phyloP scores from a whole-genome alignment of 2,113 vertebrate genomes.

The Antechinus stuartii region DNA sequence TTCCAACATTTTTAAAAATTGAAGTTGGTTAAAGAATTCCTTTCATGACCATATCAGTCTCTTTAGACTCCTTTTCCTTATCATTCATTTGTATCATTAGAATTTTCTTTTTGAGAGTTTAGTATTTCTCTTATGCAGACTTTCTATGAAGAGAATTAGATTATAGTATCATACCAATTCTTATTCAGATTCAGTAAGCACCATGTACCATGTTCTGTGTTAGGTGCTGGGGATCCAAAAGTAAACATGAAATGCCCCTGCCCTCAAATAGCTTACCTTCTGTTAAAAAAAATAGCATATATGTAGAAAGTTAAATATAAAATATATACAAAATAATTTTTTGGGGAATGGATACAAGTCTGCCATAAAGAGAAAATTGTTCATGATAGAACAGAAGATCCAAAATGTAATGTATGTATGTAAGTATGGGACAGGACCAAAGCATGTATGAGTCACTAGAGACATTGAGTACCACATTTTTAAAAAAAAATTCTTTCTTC shows the following conservation, averaged over 20 bases:
- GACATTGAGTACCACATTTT: not conserved
- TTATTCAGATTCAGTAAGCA: not conserved
- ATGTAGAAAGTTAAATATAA: not conserved
- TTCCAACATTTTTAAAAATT: not conserved
- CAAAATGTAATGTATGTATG: not conserved
- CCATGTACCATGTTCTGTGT: not conserved
- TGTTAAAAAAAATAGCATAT: not conserved
- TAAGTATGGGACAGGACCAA: not conserved
- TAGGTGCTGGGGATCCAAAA: not conserved
- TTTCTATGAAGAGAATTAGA: not conserved
- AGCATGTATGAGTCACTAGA: not conserved
- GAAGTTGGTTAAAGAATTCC: not conserved
- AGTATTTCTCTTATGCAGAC: not conserved
- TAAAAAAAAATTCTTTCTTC: not conserved
- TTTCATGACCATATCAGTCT: not conserved
- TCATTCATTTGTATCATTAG: not conserved
- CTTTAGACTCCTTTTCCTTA: not conserved
- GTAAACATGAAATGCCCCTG: not conserved
- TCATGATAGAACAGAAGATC: not conserved
- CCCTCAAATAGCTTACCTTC: not conserved
- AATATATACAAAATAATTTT: not conserved
- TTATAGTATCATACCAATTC: not conserved
- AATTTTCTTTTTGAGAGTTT: not conserved
- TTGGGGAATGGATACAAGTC: not conserved
- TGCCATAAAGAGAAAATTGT: not conserved